Percentiles rank a stretch among this genome's conserved stretches.
These are phyloP conservation scores for Capreolus pygargus DNA, from an alignment of 2,113 vertebrate species.

Conservation along the genomic window DNA sequence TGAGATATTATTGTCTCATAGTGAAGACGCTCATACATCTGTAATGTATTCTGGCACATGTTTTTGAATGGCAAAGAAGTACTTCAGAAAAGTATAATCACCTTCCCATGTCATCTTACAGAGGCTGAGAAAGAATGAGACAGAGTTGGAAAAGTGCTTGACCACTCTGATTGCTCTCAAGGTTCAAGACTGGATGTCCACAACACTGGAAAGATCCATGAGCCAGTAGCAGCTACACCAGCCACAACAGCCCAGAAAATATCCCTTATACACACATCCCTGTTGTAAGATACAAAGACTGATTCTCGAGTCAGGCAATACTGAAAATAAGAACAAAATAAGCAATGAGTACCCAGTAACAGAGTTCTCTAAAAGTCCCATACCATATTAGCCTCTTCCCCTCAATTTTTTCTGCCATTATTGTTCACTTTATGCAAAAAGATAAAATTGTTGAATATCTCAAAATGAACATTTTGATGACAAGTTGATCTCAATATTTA, in stretches of 20 bases:
- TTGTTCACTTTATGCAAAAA: neutral
- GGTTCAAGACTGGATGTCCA: neutral
- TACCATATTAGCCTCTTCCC: neutral
- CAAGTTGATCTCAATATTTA: neutral
- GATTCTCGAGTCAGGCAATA: neutral
- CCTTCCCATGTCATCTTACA: neutral
- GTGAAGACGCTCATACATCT: neutral
- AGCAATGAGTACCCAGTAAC: neutral
- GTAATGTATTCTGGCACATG: neutral
- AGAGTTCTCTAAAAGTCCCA: neutral
- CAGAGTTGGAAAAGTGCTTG: neutral
- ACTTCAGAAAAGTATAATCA: neutral
- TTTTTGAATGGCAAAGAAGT: neutral
- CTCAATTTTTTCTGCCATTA: neutral
- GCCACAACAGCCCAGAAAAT: neutral
- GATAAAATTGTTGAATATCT: neutral
- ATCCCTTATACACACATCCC: neutral
- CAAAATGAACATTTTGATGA: neutral
- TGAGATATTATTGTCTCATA: neutral
- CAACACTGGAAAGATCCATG: neutral
- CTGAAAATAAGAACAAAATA: neutral
- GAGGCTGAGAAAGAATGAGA: neutral
- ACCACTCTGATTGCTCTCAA: neutral
- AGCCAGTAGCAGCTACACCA: neutral
- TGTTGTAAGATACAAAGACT: neutral